A percentile compares a stretch with the other conserved stretches of the same genome.
Evolutionary conservation across 2,797 vertebrate genomes (phyloP).

Genomic region (Sarcophilus harrisii): DNA sequence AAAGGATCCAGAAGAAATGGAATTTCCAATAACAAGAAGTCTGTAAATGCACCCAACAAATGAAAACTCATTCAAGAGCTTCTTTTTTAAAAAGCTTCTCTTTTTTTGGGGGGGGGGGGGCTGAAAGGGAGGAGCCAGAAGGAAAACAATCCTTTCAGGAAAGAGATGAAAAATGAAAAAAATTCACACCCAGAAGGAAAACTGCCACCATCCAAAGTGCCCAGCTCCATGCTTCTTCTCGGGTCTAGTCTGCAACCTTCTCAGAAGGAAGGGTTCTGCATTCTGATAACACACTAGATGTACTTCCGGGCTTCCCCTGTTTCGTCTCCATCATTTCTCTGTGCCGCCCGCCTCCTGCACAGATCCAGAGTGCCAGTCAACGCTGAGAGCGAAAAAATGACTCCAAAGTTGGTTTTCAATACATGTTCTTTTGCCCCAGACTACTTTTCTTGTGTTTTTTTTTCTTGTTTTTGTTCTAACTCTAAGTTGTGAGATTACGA

Average conservation of each 20-base stretch:
- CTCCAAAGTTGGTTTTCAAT: slow-evolving; percentile 78
- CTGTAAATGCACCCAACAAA: slow-evolving; percentile 78
- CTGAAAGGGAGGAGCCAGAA: slow-evolving; percentile 41
- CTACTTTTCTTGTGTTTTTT: slow-evolving; percentile 62
- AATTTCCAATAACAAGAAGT: slow-evolving; percentile 77
- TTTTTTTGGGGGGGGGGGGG: slow-evolving; percentile 32
- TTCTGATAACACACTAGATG: slow-evolving; percentile 72
- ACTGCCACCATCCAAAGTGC: slow-evolving; percentile 60
- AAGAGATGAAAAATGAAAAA: slow-evolving; percentile 80
- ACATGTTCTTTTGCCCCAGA: slow-evolving; percentile 80
- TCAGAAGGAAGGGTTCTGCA: slow-evolving; percentile 74
- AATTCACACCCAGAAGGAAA: slow-evolving; percentile 84
- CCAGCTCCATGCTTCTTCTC: slow-evolving; percentile 73
- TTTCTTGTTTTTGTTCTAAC: slow-evolving; percentile 66
- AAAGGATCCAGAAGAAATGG: slow-evolving; percentile 78
- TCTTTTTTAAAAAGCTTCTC: slow-evolving; percentile 69
- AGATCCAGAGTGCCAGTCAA: slow-evolving; percentile 64
- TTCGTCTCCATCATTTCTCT: slow-evolving; percentile 62
- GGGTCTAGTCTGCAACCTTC: slow-evolving; percentile 82
- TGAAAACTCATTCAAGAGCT: slow-evolving; percentile 70
- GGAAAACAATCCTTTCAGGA: slow-evolving; percentile 67
- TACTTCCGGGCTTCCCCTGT: slow-evolving; percentile 8
- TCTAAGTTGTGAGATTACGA: slow-evolving; percentile 68
- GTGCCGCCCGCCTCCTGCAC: slow-evolving; percentile 77
- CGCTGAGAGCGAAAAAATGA: slow-evolving; percentile 68